phyloP scores from a whole-genome alignment of 2,113 vertebrate genomes.

The Odontesthes bonariensis region DNA sequence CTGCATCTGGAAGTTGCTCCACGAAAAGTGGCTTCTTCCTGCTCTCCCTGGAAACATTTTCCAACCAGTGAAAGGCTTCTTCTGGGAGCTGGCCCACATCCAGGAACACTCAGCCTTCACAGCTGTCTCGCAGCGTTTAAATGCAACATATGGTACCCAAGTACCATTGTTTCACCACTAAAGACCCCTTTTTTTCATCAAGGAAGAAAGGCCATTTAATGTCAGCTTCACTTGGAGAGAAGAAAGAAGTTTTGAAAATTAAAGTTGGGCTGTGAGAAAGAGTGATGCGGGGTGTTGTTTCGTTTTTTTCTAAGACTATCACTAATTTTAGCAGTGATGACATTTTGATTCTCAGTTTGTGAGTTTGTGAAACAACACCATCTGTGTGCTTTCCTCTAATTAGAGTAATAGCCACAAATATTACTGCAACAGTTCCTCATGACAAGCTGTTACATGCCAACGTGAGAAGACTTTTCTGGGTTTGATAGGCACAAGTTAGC shows the following conservation, averaged over 20 bases:
- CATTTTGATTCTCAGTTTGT: conserved; percentile 83
- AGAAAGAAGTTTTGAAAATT: conserved; percentile 58
- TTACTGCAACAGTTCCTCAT: conserved; percentile 83
- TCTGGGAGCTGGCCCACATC: conserved; percentile 83
- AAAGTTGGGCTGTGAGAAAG: conserved; percentile 62
- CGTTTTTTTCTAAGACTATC: conserved; percentile 69
- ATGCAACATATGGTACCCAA: conserved; percentile 84
- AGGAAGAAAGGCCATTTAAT: conserved; percentile 72
- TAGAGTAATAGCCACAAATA: conserved; percentile 86
- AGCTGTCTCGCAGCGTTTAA: conserved; percentile 85
- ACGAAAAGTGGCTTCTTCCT: conserved; percentile 85
- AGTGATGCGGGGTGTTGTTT: conserved; percentile 31
- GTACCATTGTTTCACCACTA: conserved; percentile 82
- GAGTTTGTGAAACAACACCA: conserved; percentile 85
- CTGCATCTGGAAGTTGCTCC: conserved; percentile 85
- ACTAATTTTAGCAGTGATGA: conserved; percentile 83
- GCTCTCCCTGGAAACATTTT: conserved; percentile 84
- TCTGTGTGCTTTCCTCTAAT: conserved; percentile 86
- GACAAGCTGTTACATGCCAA: conserved; percentile 84
- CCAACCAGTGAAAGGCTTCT: conserved; percentile 78
- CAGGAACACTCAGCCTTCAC: conserved; percentile 82
- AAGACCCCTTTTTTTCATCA: conserved; percentile 79
- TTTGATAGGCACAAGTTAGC: conserved; percentile 75
- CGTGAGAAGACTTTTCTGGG: conserved; percentile 73
- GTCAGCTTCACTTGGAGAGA: conserved; percentile 72